phyloP scores from a whole-genome alignment of 1,140 invertebrate species.

The Pseudobourletiella spinata region DNA sequence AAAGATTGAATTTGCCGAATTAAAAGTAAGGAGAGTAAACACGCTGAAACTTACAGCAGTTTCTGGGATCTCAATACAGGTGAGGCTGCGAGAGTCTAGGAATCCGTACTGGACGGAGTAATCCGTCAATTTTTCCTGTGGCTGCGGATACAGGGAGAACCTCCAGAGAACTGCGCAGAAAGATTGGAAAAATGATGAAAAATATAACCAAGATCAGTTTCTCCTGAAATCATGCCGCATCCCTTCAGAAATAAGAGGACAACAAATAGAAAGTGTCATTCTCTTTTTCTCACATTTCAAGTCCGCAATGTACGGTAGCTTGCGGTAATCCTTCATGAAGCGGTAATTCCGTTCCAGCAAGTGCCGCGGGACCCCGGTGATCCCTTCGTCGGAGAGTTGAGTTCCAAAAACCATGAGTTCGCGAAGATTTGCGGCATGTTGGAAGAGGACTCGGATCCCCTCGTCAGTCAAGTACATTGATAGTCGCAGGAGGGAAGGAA shows the following conservation, averaged over 20 bases:
- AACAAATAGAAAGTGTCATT: not conserved
- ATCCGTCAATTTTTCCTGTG: constrained; percentile 24
- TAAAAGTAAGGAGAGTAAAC: not conserved
- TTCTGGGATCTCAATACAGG: constrained; percentile 19
- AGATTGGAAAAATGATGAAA: not conserved
- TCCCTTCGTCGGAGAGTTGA: constrained; percentile 24
- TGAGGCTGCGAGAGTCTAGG: constrained; percentile 16
- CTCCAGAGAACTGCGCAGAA: constrained; percentile 16
- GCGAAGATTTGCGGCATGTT: constrained; percentile 5
- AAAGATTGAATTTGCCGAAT: not conserved
- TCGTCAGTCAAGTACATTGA: constrained; percentile 26
- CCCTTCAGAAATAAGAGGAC: too few species aligned
- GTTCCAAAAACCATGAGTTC: constrained; percentile 25
- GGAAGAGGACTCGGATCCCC: constrained; percentile 13
- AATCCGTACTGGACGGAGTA: constrained; percentile 20
- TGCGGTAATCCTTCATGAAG: constrained; percentile 9
- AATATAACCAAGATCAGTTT: not conserved
- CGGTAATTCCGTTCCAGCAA: constrained; percentile 10
- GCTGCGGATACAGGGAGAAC: constrained; percentile 24
- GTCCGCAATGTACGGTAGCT: constrained; percentile 24
- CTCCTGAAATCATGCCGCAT: too few species aligned
- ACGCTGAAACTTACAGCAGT: constrained; percentile 19
- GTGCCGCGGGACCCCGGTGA: constrained; percentile 15
- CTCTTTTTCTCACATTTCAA: constrained; percentile 27
- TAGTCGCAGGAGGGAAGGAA: constrained; percentile 18